phyloP scores from a whole-genome alignment of 1,140 invertebrate genomes.

The Cardiocondyla obscurior region DNA sequence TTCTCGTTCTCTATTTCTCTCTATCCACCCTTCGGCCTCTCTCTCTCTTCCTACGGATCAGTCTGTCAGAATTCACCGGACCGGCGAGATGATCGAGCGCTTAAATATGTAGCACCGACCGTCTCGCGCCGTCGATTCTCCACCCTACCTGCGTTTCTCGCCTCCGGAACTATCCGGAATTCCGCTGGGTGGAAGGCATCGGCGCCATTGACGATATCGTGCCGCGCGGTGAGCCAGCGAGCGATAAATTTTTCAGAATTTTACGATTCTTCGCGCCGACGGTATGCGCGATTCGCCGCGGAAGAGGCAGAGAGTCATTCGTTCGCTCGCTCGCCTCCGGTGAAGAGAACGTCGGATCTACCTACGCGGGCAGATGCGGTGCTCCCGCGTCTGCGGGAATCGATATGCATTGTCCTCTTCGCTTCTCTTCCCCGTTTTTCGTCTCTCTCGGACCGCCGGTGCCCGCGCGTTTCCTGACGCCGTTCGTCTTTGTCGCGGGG shows the following conservation, averaged over 20 bases:
- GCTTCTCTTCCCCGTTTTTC: neutral
- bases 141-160: conserved; percentile 21
- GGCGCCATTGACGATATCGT: conserved; percentile 21
- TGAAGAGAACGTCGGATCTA: conserved; percentile 29
- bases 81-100: conserved; percentile 65
- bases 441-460: neutral
- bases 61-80: conserved; percentile 61
- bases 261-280: conserved; percentile 65
- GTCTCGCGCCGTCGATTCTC: conserved; percentile 35
- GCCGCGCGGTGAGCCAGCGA: conserved; percentile 42
- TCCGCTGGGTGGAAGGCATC: conserved; percentile 43
- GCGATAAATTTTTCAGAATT: conserved; percentile 74
- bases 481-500: conserved; percentile 22
- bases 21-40: no score
- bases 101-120: conserved; percentile 72
- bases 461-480: neutral
- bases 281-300: conserved; percentile 64
- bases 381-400: conserved; percentile 42
- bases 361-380: conserved; percentile 6
- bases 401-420: conserved; percentile 54
- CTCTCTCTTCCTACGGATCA: conserved; percentile 35
- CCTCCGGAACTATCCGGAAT: conserved; percentile 46
- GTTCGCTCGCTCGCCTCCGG: conserved; percentile 16
- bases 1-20: neutral
- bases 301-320: conserved; percentile 59